Evolutionary conservation across 2,797 vertebrate species (phyloP).

Genomic region (Poeciliopsis infans): DNA sequence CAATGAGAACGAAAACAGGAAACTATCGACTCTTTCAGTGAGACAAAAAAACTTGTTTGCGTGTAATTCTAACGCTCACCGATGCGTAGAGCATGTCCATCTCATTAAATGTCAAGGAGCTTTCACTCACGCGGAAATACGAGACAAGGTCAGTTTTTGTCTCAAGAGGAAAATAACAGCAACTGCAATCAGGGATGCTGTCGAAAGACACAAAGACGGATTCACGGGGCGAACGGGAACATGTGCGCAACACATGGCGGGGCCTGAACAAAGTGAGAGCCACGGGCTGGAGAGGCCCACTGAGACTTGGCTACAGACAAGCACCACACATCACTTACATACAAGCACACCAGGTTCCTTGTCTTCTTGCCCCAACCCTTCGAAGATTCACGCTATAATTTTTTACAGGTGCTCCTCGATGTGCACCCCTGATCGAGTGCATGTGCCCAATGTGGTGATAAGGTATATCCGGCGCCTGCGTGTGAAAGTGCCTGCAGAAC

Average conservation of each 20-base stretch:
- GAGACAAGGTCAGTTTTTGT: slow-evolving; percentile 45
- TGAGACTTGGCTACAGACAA: slow-evolving; percentile 69
- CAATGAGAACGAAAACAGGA: background rate
- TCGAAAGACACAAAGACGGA: slow-evolving; percentile 73
- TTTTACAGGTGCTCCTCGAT: slow-evolving; percentile 51
- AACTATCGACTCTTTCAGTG: background rate
- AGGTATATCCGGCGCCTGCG: slow-evolving; percentile 64
- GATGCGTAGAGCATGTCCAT: slow-evolving; percentile 23
- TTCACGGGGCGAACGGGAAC: slow-evolving; percentile 72
- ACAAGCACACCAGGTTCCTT: slow-evolving; percentile 31
- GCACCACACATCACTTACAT: slow-evolving; percentile 46
- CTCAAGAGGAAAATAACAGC: slow-evolving; percentile 64
- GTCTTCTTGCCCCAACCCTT: slow-evolving; percentile 39
- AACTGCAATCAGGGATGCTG: slow-evolving; percentile 74
- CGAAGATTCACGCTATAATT: slow-evolving; percentile 25
- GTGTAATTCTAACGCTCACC: background rate
- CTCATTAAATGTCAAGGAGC: slow-evolving; percentile 30
- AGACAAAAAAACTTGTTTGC: background rate
- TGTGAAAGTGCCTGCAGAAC: slow-evolving; percentile 75
- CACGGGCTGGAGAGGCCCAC: slow-evolving; percentile 64
- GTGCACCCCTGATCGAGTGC: slow-evolving; percentile 8
- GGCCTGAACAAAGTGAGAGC: slow-evolving; percentile 55
- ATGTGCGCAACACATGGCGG: slow-evolving; percentile 82
- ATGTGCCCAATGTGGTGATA: slow-evolving; percentile 47
- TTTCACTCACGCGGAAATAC: slow-evolving; percentile 54